A percentile compares a stretch with the other conserved stretches of the same genome.
Evolutionary conservation across 2,888 invertebrate genomes (phyloP).

Genomic region (Myopa tessellatipennis): DNA sequence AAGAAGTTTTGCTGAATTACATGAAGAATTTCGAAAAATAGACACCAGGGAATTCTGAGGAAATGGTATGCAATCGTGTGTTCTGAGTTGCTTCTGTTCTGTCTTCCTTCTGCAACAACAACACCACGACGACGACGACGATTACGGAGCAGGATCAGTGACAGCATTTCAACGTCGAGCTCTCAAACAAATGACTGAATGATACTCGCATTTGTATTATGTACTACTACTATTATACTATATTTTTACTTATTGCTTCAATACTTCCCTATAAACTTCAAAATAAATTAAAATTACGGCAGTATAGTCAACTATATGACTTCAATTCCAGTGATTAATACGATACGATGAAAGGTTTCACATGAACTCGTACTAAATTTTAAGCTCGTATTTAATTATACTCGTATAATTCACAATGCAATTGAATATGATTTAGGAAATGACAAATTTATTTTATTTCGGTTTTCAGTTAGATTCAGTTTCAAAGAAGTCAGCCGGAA

Average conservation of each 20-base stretch:
- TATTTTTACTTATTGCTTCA: no score
- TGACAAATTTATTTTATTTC: background rate
- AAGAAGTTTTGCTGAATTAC: background rate
- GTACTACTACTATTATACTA: no score
- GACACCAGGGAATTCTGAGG: slow-evolving; percentile 7
- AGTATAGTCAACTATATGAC: background rate
- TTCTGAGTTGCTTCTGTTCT: background rate
- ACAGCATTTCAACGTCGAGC: background rate
- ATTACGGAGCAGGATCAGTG: no score
- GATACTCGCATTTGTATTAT: background rate
- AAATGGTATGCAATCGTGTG: background rate
- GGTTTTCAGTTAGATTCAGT: background rate
- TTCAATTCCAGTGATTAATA: background rate
- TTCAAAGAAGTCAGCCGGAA: no score
- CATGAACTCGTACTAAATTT: no score
- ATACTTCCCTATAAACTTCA: background rate
- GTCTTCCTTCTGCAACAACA: background rate
- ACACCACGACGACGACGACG: no score
- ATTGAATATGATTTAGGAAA: no score
- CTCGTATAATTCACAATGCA: no score
- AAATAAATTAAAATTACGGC: background rate
- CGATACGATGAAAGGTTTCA: no score
- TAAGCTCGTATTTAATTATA: no score
- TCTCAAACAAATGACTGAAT: slow-evolving; percentile 17
- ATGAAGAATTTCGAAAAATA: slow-evolving; percentile 14